phyloP scores from a whole-genome alignment of 2,797 vertebrate genomes.

The Siniperca undulata region DNA sequence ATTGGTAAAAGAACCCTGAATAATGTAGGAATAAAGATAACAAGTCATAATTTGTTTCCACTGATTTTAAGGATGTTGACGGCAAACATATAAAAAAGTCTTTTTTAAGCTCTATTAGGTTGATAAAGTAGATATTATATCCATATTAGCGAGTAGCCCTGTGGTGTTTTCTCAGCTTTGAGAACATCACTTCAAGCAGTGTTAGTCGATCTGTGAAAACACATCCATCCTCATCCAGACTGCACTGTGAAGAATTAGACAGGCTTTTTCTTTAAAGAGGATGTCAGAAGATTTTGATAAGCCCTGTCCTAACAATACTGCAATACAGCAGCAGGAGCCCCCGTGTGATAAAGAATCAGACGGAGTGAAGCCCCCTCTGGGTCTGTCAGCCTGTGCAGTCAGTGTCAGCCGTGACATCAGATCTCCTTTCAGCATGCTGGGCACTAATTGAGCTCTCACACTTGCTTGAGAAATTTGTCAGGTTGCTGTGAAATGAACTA shows the following conservation, averaged over 20 bases:
- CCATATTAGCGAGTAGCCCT: constrained; percentile 8
- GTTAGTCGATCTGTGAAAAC: constrained; percentile 39
- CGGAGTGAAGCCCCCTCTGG: constrained; percentile 53
- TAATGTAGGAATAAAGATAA: constrained; percentile 21
- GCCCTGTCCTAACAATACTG: constrained; percentile 47
- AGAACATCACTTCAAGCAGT: constrained; percentile 32
- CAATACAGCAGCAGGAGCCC: constrained; percentile 49
- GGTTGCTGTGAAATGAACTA: constrained; percentile 70
- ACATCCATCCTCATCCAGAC: constrained; percentile 37
- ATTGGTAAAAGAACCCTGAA: constrained; percentile 28
- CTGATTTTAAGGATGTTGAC: not conserved
- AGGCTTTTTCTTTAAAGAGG: constrained; percentile 44
- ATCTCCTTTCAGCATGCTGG: constrained; percentile 55
- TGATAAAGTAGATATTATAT: constrained; percentile 8
- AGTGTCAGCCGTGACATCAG: constrained; percentile 62
- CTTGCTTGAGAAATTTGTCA: constrained; percentile 69
- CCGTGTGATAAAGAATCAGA: constrained; percentile 57
- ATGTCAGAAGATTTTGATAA: constrained; percentile 63
- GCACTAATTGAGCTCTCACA: constrained; percentile 76
- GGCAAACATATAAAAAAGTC: constrained; percentile 3
- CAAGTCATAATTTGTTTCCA: constrained; percentile 9
- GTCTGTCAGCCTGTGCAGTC: constrained; percentile 61
- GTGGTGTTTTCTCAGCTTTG: constrained; percentile 46
- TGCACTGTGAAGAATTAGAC: constrained; percentile 48
- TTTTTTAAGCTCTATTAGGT: constrained; percentile 33